A percentile compares a stretch with the other conserved stretches of the same genome.
Conservation (phyloP, 2,888 invertebrate species). For the Idaea dimidiata region DNA sequence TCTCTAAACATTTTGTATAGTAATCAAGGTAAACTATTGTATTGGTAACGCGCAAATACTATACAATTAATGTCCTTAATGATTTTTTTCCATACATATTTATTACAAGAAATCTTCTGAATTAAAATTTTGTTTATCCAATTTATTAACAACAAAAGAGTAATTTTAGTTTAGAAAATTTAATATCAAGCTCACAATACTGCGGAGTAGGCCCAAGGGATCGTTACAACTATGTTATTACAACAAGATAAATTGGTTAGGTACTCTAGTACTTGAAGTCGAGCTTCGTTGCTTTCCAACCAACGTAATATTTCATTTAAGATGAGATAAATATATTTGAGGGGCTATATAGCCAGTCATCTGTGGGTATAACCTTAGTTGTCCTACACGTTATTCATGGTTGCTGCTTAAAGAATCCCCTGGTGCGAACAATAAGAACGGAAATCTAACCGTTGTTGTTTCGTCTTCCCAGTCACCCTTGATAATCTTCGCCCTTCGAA, state of each 20-base stretch:
- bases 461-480: too few relatives aligned
- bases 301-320: slow-evolving; percentile 2
- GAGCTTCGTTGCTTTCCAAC: slow-evolving; percentile 2
- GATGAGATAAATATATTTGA: not conserved
- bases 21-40: too few relatives aligned
- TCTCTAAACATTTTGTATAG: too few relatives aligned
- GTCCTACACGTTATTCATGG: too few relatives aligned
- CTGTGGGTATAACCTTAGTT: too few relatives aligned
- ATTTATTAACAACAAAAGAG: slow-evolving; percentile 7
- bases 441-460: too few relatives aligned
- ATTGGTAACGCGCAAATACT: too few relatives aligned
- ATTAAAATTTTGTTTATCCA: not conserved
- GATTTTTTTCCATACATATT: not conserved
- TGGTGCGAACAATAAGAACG: too few relatives aligned
- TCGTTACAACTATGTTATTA: slow-evolving; percentile 5
- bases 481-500: too few relatives aligned
- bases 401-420: too few relatives aligned
- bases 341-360: too few relatives aligned
- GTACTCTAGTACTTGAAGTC: not conserved
- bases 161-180: slow-evolving; percentile 6
- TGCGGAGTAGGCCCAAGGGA: slow-evolving; percentile 10
- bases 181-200: slow-evolving; percentile 8
- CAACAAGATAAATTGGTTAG: not conserved
- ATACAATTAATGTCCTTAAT: too few relatives aligned
- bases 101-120: not conserved